phyloP scores from a whole-genome alignment of 2,888 invertebrate genomes.

The Magallana nippona region DNA sequence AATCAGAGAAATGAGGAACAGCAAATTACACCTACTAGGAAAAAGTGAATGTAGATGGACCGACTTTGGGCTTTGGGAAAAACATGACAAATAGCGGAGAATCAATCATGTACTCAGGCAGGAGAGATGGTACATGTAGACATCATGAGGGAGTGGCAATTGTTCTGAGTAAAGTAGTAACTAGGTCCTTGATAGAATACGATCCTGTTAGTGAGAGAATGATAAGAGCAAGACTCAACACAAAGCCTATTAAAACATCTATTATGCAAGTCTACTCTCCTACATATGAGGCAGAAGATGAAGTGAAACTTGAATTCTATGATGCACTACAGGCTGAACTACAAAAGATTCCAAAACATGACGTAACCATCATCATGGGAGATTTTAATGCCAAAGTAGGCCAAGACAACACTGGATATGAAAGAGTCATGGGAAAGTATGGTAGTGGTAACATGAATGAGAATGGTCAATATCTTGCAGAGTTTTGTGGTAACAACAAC shows the following conservation, averaged over 20 bases:
- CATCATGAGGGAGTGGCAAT: conserved; percentile 39
- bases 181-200: conserved; percentile 25
- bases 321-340: too few species aligned
- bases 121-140: conserved; percentile 25
- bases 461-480: too few species aligned
- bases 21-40: conserved; percentile 18
- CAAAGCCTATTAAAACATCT: neutral
- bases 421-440: too few species aligned
- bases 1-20: conserved; percentile 23
- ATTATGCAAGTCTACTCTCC: neutral
- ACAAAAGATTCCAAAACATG: too few species aligned
- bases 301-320: too few species aligned
- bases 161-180: conserved; percentile 29
- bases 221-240: conserved; percentile 36
- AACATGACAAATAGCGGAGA: conserved; percentile 11
- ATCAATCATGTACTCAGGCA: neutral
- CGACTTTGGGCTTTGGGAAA: conserved; percentile 22
- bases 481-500: too few species aligned
- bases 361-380: too few species aligned
- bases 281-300: too few species aligned
- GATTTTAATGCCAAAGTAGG: too few species aligned
- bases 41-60: conserved; percentile 24
- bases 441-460: too few species aligned
- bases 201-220: conserved; percentile 35
- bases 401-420: too few species aligned